These are phyloP conservation scores for Buphagus erythrorhynchus DNA, from an alignment of 2,797 vertebrate genomes.

Conservation along the genomic window DNA sequence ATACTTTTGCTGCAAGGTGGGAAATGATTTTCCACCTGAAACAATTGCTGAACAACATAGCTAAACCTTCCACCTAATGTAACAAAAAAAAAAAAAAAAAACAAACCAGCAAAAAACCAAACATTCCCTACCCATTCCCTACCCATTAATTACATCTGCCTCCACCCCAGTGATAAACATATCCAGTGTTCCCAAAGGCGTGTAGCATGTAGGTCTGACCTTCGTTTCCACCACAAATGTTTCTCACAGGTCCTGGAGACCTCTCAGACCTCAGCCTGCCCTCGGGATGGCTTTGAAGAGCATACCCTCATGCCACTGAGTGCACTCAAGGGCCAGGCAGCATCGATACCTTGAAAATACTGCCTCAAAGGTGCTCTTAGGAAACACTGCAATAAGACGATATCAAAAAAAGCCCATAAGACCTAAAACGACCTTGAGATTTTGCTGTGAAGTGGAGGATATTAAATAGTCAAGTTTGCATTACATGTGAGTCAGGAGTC, in stretches of 20 bases:
- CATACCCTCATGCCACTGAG: neutral
- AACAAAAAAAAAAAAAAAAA: neutral
- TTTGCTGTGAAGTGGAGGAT: neutral
- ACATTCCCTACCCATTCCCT: neutral
- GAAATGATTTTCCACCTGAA: slow-evolving; percentile 14
- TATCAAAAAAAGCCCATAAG: neutral
- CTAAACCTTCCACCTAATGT: neutral
- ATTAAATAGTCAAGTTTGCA: slow-evolving; percentile 16
- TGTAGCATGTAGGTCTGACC: neutral
- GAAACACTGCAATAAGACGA: neutral
- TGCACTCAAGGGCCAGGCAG: neutral
- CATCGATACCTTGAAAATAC: neutral
- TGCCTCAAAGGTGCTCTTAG: neutral
- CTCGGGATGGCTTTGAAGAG: neutral
- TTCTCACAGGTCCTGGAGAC: slow-evolving; percentile 1
- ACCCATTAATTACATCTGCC: too few relatives aligned
- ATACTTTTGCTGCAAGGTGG: slow-evolving; percentile 29
- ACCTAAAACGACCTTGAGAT: slow-evolving; percentile 20
- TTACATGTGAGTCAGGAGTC: slow-evolving; percentile 2
- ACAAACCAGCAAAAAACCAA: neutral
- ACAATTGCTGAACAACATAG: neutral
- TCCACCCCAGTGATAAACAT: neutral
- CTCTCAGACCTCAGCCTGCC: neutral
- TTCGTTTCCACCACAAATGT: slow-evolving; percentile 4
- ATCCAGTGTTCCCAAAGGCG: neutral